Evolutionary conservation across 2,113 vertebrate species (phyloP), one percentile per base, ranked within the genome.

Genomic region (Centropus unirufus): DNA sequence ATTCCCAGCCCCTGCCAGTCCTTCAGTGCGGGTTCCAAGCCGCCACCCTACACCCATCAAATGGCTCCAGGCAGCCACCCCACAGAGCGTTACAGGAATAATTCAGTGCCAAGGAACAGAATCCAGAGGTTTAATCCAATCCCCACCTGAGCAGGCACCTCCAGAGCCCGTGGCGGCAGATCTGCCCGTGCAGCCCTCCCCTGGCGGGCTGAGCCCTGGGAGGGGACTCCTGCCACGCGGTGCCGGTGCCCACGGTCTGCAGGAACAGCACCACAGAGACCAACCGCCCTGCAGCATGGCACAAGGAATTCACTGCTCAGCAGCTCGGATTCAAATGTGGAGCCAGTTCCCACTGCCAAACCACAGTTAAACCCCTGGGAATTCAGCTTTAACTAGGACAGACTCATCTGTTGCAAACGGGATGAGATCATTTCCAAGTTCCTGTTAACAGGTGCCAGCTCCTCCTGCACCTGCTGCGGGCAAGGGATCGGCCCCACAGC

Each of bases 361-460:
- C 95, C 92, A 46, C 86, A 78, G 88, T 8, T 46, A 92, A 95
- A 85, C 85, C 92, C 94, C 85, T 11, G 32, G 91, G 95, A 90
- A 64, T 51, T 72, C 55, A 72, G 91, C 90, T 77, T 52, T 63
- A 87, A 70, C 63, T 76, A 74, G 95, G 95, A 66, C 73, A 90
- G 92, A 5, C 90, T 92, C 90, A 90, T 87, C 92, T 93, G 84
- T 39, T 89, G 87, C 68, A 83, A 66, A 73, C 90, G 59, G 4
- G 74, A 89, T 96, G 95, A 96, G 93, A 72, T 95, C 92, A 93
- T 83, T 90, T 67, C 86, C 83, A 81, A 94, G 94, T 95, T 96
- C 94, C 94, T 95, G 91, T 63, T 80, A 86, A 91, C 94, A 96
- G 95, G 94, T 96, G 94, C 83, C 84, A 88, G 92, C 83, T 95